Conservation (phyloP, 2,797 vertebrate species). For the Propithecus perrieri region DNA sequence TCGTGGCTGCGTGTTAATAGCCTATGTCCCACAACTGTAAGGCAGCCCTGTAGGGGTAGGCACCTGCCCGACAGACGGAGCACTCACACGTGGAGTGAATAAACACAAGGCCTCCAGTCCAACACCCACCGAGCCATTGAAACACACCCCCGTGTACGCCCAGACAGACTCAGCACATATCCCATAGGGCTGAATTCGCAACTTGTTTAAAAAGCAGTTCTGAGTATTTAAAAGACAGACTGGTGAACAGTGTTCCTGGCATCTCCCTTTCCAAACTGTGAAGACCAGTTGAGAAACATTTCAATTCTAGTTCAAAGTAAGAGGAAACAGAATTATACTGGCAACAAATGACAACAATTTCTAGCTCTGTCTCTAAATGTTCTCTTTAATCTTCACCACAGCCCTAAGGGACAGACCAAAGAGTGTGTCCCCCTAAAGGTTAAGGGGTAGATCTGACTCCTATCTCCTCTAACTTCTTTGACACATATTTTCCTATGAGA, state of each 20-base stretch:
- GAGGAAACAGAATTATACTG: background rate
- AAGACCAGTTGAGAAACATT: background rate
- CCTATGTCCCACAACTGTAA: background rate
- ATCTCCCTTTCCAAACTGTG: background rate
- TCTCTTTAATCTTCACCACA: too few species aligned
- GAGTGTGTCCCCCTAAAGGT: background rate
- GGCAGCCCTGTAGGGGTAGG: slow-evolving; percentile 25
- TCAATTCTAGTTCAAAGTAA: background rate
- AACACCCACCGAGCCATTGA: background rate
- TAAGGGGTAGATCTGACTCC: background rate
- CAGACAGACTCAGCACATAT: background rate
- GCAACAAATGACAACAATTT: background rate
- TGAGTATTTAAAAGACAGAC: too few species aligned
- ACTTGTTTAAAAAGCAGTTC: background rate
- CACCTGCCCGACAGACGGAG: background rate
- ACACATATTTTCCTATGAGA: background rate
- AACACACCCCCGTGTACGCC: slow-evolving; percentile 1
- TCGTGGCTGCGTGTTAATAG: background rate
- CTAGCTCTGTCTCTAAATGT: background rate
- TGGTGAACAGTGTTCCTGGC: background rate
- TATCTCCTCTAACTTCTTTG: background rate
- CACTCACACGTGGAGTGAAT: background rate
- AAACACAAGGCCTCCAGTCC: background rate
- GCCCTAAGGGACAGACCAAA: background rate
- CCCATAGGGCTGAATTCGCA: background rate